Evolutionary conservation across 30 jellyfish, hydroid and myxozoan genomes (phyloP), one percentile per base, ranked within the genome.

Genomic region (Calvadosia cruxmelitensis): DNA sequence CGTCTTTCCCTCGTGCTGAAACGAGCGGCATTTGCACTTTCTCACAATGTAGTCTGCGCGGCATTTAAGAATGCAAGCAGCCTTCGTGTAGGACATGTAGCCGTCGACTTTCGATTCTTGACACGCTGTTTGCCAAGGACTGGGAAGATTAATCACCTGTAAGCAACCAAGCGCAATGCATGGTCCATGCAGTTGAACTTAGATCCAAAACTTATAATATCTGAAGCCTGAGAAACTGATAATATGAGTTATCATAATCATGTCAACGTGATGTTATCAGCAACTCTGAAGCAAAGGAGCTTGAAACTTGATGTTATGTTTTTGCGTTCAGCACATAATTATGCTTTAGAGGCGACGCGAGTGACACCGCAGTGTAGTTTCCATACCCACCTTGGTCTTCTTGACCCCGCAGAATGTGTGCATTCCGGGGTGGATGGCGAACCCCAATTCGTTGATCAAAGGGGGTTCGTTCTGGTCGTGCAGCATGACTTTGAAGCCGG

Each of bases 61-160:
- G 61, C 95, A 84, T 12, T 78, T 27, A 64, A 68, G 78, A 36
- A 77, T 25, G 33, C 95, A 84, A 15, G 89, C 95, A 10, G 78
- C 49, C 52, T 67, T 42, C 5, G 95, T 78, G 52, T 84, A 84
- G 2, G 77, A 63, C 36, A 66, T 42, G 0, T 83, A 80, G 15
- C 78, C 88, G 31, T 53, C 89, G 35, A 82, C 62, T 31, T 82
- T 81, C 77, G 64, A 66, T 50, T 84, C 81, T 33, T 85, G 62
- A 52, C 95, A 84, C 7, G 93, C 95, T 1, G 95, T 84, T 49
- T 71, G 79, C 84, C 88, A 84, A 24, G 95, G 95, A 12, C 84
- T 80, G n/a, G 91, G 85, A 49, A 84, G 77, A 52, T 84, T 84
- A 26, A 77, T 52, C 3, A 84, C 72, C 95, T 84, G 27, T 0